These are phyloP conservation scores for Zonotrichia leucophrys DNA, from an alignment of 2,113 vertebrate genomes.

Conservation along the genomic window DNA sequence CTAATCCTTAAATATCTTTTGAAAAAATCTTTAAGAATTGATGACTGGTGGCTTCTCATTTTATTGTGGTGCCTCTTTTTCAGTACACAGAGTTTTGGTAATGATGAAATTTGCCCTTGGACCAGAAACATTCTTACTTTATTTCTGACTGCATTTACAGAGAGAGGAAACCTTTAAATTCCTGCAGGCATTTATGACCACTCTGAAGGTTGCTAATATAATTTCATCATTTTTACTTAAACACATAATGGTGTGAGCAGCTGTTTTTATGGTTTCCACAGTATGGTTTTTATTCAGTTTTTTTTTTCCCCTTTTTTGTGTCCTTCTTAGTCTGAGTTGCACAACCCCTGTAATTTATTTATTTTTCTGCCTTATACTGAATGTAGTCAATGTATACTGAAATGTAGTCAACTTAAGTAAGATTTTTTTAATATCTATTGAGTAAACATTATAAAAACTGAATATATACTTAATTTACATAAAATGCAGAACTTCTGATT, in stretches of 20 bases:
- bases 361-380: background rate
- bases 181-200: background rate
- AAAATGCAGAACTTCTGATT: background rate
- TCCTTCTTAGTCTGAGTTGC: background rate
- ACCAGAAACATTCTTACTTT: background rate
- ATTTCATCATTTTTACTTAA: background rate
- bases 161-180: background rate
- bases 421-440: background rate
- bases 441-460: background rate
- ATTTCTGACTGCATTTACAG: background rate
- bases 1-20: background rate
- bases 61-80: background rate
- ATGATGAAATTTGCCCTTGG: background rate
- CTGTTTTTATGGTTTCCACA: background rate
- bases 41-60: background rate
- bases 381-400: background rate
- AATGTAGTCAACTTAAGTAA: background rate
- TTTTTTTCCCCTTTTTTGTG: background rate
- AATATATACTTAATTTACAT: background rate
- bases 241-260: background rate
- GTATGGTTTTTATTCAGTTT: background rate
- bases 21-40: background rate
- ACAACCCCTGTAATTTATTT: background rate
- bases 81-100: background rate
- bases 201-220: background rate